Evolutionary conservation across 2,113 vertebrate genomes (phyloP).

Genomic region (Ptilorrhoa leucosticta): DNA sequence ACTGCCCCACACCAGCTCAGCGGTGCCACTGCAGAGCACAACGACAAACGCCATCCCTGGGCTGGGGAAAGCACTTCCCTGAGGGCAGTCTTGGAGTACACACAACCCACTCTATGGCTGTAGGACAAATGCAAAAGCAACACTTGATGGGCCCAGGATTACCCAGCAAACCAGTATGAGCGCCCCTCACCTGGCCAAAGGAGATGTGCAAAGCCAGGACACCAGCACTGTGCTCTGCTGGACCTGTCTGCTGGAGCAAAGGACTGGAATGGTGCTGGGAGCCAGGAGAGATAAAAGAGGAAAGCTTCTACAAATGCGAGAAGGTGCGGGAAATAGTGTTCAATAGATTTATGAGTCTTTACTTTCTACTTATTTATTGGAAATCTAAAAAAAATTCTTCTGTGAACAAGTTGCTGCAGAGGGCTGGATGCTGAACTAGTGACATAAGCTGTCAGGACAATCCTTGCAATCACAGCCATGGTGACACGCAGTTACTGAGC

Average conservation of each 20-base stretch:
- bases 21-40: background rate
- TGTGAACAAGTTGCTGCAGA: background rate
- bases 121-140: background rate
- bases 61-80: background rate
- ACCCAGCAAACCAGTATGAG: background rate
- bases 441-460: background rate
- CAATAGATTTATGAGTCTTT: background rate
- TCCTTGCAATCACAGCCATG: background rate
- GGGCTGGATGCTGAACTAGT: background rate
- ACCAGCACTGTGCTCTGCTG: background rate
- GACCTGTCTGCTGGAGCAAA: background rate
- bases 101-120: background rate
- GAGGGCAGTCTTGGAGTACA: rapidly evolving
- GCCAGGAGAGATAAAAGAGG: background rate
- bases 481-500: background rate
- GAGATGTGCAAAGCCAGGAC: background rate
- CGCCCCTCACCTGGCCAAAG: background rate
- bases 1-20: rapidly evolving
- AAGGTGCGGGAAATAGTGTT: rapidly evolving
- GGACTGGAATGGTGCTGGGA: background rate
- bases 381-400: background rate
- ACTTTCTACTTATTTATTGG: background rate
- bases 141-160: background rate
- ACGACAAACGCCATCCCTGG: background rate
- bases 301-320: background rate